Base-by-base conservation (phyloP, 2,113 vertebrate genomes). In the Oncorhynchus masou region DNA sequence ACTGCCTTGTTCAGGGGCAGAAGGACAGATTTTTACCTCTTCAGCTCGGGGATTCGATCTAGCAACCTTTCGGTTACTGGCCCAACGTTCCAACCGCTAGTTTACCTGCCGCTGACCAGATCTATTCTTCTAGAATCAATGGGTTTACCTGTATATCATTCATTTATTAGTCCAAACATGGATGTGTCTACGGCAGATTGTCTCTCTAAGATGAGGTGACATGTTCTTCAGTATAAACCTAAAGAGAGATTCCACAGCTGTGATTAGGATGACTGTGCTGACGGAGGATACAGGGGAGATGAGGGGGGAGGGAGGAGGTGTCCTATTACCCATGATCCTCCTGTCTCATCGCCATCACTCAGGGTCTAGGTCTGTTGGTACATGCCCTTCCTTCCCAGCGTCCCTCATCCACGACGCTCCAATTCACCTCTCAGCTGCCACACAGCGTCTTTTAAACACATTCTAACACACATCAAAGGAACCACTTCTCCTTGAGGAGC, bases 391-490 rank as follows among this genome's bases (percentile, higher is more conserved):
- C 57, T 83, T 81, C 77, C 57, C 88, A 84, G 81, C 78, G 68
- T 74, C 83, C 90, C 91, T 87, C 89, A 88, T 86, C 77, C 81
- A 59, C 31, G 49, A 69, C 0, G 54, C 51, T 54, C 51, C 51
- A 16, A 4, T 54, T 54, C 16, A 54, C 51, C 51, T 16, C 15
- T 54, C 51, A 54, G 16, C 51, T 13, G 51, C 54, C 7, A 31
- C 24, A 1, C 74, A 22, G 77, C 77, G 85, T 9, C 39, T 45
- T 45, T 2, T 45, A 45, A 3, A 91, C 75, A 86, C 87, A 85
- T 86, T 86, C 85, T 90, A 86, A 78, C 82, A 75, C 79, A 81
- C 91, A 91, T 93, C 92, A 93, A 94, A 92, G 88, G 86, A 92
- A 85, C 85, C 84, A 88, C 66, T 78, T 79, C 76, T 54, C 78